Base-by-base conservation (phyloP, 2,888 invertebrate genomes). In the Synanthedon vespiformis region DNA sequence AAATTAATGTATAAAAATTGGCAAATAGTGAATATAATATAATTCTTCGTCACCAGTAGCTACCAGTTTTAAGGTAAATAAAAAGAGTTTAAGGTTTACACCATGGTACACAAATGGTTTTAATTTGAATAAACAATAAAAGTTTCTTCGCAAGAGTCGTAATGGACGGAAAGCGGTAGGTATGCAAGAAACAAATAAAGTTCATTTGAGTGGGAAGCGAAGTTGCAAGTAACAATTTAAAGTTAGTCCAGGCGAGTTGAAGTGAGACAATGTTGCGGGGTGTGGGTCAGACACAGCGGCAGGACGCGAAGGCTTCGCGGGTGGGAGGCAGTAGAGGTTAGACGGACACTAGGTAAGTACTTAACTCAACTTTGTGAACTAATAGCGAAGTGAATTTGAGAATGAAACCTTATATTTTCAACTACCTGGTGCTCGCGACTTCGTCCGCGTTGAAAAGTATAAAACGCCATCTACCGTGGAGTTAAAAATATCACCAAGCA, bases 171-270 rank as follows among this genome's bases (percentile, higher is more conserved):
- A 44, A 44, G n/a, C 44, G 44, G 44, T 44, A 66, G 64, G 68
- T 68, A 70, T 68, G 68, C 65, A 73, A 72, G 72, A 69, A 73
- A 77, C 74, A 79, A 79, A 79, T 79, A 80, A 78, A 79, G 75
- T 79, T 77, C 61, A 67, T 58, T 68, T 62, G 67, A 76, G 70
- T 76, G 75, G 71, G 69, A 68, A 75, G 72, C 70, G 70, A 76
- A 77, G 76, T 80, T 78, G 69, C 69, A 71, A 70, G 66, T 74
- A 79, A 82, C 82, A 82, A 82, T 83, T 81, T 82, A 84, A 85
- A 85, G 74, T 85, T 83, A 57, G 72, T 69, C 74, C 65, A 68
- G 70, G 66, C 63, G 65, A 70, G 66, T 62, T 63, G 74, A 81
- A 77, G 77, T 80, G 78, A 78, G 80, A 79, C 77, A 76, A 75